Evolutionary conservation across 1,140 invertebrate genomes (phyloP).

Genomic region (Sminthurides bifidus): DNA sequence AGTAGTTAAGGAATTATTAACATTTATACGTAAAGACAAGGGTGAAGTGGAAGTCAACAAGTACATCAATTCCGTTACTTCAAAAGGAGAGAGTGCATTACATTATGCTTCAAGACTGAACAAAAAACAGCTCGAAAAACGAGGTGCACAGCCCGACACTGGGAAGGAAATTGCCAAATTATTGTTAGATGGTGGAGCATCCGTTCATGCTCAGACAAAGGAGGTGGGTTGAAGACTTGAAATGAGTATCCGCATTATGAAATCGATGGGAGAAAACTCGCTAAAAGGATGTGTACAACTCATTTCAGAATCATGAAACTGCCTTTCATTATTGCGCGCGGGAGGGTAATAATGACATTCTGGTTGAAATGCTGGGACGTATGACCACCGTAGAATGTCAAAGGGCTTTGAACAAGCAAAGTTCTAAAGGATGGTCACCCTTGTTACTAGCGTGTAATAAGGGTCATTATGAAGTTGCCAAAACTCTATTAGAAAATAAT

Average conservation of each 20-base stretch:
- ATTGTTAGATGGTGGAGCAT: conserved; percentile 77
- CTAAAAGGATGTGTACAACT: conserved; percentile 4
- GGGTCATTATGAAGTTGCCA: conserved; percentile 65
- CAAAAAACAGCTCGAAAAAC: conserved; percentile 47
- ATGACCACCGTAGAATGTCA: conserved; percentile 77
- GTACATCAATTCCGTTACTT: conserved; percentile 69
- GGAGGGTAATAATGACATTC: conserved; percentile 87
- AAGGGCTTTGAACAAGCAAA: conserved; percentile 85
- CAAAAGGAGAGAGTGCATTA: conserved; percentile 84
- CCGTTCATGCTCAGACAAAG: conserved; percentile 71
- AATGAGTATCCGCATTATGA: neutral
- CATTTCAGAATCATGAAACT: conserved; percentile 67
- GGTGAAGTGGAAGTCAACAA: conserved; percentile 54
- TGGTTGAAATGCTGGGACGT: conserved; percentile 82
- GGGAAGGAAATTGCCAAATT: conserved; percentile 81
- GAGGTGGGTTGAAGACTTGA: conserved; percentile 37
- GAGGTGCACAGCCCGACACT: conserved; percentile 44
- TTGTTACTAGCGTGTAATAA: conserved; percentile 76
- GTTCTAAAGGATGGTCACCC: conserved; percentile 86
- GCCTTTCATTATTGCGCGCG: conserved; percentile 89
- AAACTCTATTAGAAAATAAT: conserved; percentile 73
- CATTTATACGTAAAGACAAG: conserved; percentile 65
- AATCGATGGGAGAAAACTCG: neutral
- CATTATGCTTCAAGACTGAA: conserved; percentile 76
- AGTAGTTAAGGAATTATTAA: conserved; percentile 69